These are phyloP conservation scores for Micromys minutus DNA, from an alignment of 2,113 vertebrate genomes.

Conservation along the genomic window DNA sequence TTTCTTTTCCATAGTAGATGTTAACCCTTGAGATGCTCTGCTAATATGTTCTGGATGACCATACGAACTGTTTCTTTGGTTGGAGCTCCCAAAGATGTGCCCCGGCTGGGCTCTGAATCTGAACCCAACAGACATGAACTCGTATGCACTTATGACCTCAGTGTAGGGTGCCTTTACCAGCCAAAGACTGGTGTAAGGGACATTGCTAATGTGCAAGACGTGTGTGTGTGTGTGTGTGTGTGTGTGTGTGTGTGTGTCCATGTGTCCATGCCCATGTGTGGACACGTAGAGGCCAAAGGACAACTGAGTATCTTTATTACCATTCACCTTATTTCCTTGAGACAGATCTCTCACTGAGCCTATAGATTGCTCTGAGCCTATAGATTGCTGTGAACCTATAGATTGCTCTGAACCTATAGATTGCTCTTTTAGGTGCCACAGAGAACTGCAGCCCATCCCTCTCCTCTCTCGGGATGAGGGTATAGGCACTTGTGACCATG, in stretches of 20 bases:
- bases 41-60: background rate
- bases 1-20: background rate
- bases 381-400: background rate
- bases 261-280: background rate
- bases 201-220: background rate
- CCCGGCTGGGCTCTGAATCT: slow-evolving; percentile 2
- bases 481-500: background rate
- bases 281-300: background rate
- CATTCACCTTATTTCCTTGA: background rate
- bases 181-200: background rate
- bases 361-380: background rate
- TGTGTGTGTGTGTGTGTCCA: background rate
- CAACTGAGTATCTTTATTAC: background rate
- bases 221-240: too few relatives aligned
- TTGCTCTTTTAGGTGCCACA: background rate
- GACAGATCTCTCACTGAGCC: background rate
- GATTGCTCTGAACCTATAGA: background rate
- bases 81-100: background rate
- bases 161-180: background rate
- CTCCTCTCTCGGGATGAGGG: background rate
- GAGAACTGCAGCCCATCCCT: background rate
- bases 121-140: background rate
- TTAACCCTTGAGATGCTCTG: background rate
- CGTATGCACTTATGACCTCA: background rate
- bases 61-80: background rate